Conservation (phyloP, 2,113 vertebrate genomes). For the Hystrix brachyura region DNA sequence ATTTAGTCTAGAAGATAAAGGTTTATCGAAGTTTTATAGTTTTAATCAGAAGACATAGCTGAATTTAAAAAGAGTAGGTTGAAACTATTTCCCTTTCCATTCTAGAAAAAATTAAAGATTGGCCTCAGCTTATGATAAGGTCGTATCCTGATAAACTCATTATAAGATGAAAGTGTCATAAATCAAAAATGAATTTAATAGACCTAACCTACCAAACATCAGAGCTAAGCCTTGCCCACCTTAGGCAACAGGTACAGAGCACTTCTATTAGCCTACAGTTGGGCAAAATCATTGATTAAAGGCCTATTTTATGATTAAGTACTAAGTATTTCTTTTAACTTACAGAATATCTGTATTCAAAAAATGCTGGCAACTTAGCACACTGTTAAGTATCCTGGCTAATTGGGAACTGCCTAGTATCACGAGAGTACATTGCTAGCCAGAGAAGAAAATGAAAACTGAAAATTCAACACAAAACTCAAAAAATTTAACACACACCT, state of each 20-base stretch:
- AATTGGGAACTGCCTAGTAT: background rate
- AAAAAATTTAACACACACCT: background rate
- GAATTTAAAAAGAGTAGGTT: background rate
- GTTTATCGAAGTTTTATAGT: background rate
- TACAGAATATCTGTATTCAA: background rate
- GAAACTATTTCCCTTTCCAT: background rate
- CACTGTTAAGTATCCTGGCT: background rate
- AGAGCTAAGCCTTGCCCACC: background rate
- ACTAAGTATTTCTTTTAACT: background rate
- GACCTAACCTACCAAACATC: background rate
- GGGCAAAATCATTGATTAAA: background rate
- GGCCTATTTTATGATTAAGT: background rate
- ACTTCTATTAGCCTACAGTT: background rate
- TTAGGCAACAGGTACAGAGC: background rate
- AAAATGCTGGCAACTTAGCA: background rate
- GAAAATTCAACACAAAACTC: background rate
- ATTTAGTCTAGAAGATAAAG: background rate
- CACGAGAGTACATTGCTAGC: background rate
- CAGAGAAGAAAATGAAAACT: background rate
- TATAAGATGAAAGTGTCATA: background rate
- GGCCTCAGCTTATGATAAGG: background rate
- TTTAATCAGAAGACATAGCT: background rate
- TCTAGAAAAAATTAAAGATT: background rate
- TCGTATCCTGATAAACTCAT: background rate
- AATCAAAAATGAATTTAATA: background rate